Evolutionary conservation across 2,888 invertebrate genomes (phyloP).

Genomic region (Acrobasis suavella): DNA sequence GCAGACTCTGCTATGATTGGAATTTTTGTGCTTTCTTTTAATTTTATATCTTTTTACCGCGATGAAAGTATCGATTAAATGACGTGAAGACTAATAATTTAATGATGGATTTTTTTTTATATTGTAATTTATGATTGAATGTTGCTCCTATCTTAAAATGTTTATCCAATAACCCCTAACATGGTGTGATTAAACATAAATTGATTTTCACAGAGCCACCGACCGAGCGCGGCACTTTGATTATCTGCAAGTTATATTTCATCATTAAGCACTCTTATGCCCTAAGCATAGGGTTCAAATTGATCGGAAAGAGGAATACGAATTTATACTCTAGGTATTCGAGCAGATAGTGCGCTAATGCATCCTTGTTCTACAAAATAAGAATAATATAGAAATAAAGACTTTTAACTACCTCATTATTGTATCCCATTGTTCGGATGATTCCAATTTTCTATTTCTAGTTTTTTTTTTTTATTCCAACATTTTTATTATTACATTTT

Average conservation of each 20-base stretch:
- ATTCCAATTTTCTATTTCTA: too few relatives aligned
- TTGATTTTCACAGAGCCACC: constrained; percentile 28
- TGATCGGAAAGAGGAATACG: constrained; percentile 14
- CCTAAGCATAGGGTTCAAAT: constrained; percentile 26
- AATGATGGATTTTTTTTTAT: too few relatives aligned
- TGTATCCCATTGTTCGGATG: too few relatives aligned
- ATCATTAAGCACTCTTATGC: constrained; percentile 15
- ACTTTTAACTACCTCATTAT: too few relatives aligned
- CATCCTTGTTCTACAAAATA: constrained; percentile 35
- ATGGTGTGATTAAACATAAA: constrained; percentile 28
- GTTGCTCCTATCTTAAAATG: neutral
- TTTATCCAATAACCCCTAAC: constrained; percentile 13
- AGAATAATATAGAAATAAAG: neutral
- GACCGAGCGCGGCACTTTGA: constrained; percentile 24
- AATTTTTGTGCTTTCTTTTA: too few relatives aligned
- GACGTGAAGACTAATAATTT: too few relatives aligned
- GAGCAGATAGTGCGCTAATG: constrained; percentile 43
- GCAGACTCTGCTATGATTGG: neutral
- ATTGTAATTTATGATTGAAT: neutral
- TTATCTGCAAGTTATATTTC: constrained; percentile 23
- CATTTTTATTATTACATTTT: too few relatives aligned
- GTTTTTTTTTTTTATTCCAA: too few relatives aligned
- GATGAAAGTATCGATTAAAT: too few relatives aligned
- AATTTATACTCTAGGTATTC: constrained; percentile 17
- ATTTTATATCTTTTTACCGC: too few relatives aligned